A percentile compares a stretch with the other conserved stretches of the same genome.
These are phyloP conservation scores for Zaprionus africanus DNA, from an alignment of 1,140 invertebrate genomes.

Conservation along the genomic window DNA sequence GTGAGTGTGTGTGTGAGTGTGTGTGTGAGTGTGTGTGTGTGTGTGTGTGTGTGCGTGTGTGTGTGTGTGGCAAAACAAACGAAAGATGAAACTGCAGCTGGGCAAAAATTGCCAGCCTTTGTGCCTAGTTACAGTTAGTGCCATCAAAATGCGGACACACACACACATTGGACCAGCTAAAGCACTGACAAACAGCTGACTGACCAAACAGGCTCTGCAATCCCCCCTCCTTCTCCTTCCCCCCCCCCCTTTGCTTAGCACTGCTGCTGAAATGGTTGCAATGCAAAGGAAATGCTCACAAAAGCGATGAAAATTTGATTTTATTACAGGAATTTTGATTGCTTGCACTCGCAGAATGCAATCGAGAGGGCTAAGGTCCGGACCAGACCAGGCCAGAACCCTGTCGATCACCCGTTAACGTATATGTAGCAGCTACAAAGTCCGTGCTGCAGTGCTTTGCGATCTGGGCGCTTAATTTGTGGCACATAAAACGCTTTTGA, in stretches of 20 bases:
- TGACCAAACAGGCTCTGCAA: not conserved
- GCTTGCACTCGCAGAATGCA: slow-evolving; percentile 67
- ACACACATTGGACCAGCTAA: slow-evolving; percentile 31
- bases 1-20: not conserved
- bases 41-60: not conserved
- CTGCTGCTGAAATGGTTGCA: slow-evolving; percentile 37
- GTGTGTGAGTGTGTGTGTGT: slow-evolving; percentile 9
- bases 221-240: not conserved
- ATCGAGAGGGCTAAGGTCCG: not conserved
- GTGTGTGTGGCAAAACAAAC: slow-evolving; percentile 57
- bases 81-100: slow-evolving; percentile 73
- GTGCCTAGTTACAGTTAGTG: slow-evolving; percentile 61
- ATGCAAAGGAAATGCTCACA: slow-evolving; percentile 70
- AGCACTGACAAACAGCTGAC: slow-evolving; percentile 43
- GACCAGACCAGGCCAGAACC: no score
- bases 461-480: slow-evolving; percentile 3
- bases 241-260: no score
- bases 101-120: slow-evolving; percentile 69
- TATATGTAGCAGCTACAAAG: not conserved
- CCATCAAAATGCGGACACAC: slow-evolving; percentile 39
- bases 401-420: not conserved
- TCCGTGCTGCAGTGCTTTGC: not conserved
- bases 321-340: slow-evolving; percentile 82
- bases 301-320: slow-evolving; percentile 80
- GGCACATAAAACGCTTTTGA: slow-evolving; percentile 35